phyloP scores from a whole-genome alignment of 2,113 vertebrate genomes.

The Callocephalon fimbriatum region DNA sequence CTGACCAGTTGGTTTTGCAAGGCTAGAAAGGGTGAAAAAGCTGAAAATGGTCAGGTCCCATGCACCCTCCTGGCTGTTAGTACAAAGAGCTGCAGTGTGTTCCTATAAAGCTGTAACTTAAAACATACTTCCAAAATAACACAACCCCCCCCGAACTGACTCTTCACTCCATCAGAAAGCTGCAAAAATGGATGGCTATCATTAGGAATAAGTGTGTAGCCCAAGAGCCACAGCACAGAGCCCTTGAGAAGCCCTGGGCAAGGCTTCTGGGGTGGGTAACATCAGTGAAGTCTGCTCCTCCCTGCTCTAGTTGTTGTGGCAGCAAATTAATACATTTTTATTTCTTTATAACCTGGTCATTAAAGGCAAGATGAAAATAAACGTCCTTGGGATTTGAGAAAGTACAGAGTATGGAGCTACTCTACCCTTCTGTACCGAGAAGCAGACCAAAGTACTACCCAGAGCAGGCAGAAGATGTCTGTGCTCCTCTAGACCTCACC shows the following conservation, averaged over 20 bases:
- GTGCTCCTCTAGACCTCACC: not conserved
- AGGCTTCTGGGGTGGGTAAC: not conserved
- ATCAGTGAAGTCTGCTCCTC: not conserved
- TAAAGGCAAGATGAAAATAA: not conserved
- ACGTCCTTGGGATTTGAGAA: not conserved
- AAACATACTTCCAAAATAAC: not conserved
- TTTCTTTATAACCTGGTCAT: not conserved
- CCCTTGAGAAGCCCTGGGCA: not conserved
- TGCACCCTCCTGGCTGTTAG: not conserved
- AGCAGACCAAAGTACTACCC: not conserved
- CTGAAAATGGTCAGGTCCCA: not conserved
- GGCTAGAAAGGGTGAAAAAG: not conserved
- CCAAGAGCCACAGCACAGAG: not conserved
- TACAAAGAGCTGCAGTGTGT: not conserved
- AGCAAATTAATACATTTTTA: not conserved
- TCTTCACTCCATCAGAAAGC: not conserved
- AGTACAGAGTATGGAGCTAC: not conserved
- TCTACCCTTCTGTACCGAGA: not conserved
- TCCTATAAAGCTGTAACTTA: not conserved
- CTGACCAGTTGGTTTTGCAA: not conserved
- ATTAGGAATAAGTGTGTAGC: not conserved
- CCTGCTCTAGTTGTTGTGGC: rapidly evolving
- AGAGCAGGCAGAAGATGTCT: not conserved
- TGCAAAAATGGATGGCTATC: not conserved
- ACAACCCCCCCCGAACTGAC: not conserved